Base-by-base conservation (phyloP, 2,113 vertebrate genomes). In the Irena cyanogastra region DNA sequence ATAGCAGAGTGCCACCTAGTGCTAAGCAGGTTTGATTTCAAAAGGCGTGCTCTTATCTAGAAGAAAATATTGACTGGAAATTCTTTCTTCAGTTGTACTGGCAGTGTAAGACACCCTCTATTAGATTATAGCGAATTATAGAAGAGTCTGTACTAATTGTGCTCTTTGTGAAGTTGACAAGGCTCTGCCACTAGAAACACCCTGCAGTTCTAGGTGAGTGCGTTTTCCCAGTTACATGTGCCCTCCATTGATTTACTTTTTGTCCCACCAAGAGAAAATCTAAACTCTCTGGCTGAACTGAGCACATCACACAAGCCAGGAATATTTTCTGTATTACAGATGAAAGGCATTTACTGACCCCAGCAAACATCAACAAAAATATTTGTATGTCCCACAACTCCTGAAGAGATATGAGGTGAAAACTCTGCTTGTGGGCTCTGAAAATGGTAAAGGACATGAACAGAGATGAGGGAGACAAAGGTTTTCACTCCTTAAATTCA, bases 1-100 rank as follows among this genome's bases (percentile, higher is more conserved):
- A 97, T 93, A 96, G 89, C 84, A 95, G 95, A 95, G 95, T 94
- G 95, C 97, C 97, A 96, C 70, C 97, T 97, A 97, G 96, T 95
- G 97, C 90, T 90, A 89, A 95, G 14, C 92, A 57, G 30, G 52
- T 60, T 82, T 37, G 93, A 74, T 56, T 63, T 74, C 79, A 54
- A 90, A 91, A 85, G 50, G 21, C 4, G 0, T 24, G 30, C 30
- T 86, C 71, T 59, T 41, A 39, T 15, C 63, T 39, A 4, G 8
- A 21, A 70, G 71, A 66, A 69, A 27, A 49, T 61, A 41, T 16
- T 13, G 20, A 70, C 21, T 22, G n/a, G 52, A 81, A 74, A 59
- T 22, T 60, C 2, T 13, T 50, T 52, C 39, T 49, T 52, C 17
- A 11, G 13, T 54, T n/a, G 21, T 18, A 41, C 14, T 26, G 21